Percentiles rank a stretch among this genome's conserved stretches.
These are phyloP conservation scores for Megalonaias nervosa DNA, from an alignment of 1,140 invertebrate species.

Conservation along the genomic window DNA sequence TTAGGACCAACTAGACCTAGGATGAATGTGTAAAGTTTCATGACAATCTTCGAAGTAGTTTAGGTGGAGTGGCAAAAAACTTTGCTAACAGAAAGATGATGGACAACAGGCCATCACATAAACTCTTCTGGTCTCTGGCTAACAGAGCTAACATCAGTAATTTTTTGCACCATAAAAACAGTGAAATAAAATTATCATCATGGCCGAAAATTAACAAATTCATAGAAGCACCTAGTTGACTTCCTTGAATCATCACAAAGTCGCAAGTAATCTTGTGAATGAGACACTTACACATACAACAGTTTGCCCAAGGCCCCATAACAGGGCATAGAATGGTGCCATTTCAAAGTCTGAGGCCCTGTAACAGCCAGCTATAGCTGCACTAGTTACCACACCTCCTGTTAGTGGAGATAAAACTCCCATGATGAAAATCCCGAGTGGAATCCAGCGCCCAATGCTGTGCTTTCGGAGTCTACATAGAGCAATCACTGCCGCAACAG, in stretches of 20 bases:
- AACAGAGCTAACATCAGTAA: too few relatives aligned
- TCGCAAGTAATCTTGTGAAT: conserved; percentile 93
- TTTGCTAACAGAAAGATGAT: too few relatives aligned
- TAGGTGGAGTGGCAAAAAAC: too few relatives aligned
- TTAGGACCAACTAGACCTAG: too few relatives aligned
- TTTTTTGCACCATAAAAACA: too few relatives aligned
- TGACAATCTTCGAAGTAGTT: too few relatives aligned
- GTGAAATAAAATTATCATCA: too few relatives aligned
- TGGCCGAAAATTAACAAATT: too few relatives aligned
- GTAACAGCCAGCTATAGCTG: conserved; percentile 94
- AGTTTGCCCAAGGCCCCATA: conserved; percentile 96
- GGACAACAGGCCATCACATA: too few relatives aligned
- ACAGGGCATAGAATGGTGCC: conserved; percentile 89
- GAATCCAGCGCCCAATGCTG: conserved; percentile 91
- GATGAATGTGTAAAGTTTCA: too few relatives aligned
- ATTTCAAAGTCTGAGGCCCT: conserved; percentile 89
- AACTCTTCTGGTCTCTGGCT: too few relatives aligned
- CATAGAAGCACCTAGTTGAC: too few relatives aligned
- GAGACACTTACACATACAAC: conserved; percentile 88
- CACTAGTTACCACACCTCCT: conserved; percentile 89
- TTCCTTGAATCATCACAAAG: conserved; percentile 77
- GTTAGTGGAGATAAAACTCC: conserved; percentile 88
- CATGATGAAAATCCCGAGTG: conserved; percentile 88
- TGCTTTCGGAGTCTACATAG: conserved; percentile 92
- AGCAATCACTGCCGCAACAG: conserved; percentile 89